Evolutionary conservation across 2,797 vertebrate genomes (phyloP).

Genomic region (Gambusia yucatana): DNA sequence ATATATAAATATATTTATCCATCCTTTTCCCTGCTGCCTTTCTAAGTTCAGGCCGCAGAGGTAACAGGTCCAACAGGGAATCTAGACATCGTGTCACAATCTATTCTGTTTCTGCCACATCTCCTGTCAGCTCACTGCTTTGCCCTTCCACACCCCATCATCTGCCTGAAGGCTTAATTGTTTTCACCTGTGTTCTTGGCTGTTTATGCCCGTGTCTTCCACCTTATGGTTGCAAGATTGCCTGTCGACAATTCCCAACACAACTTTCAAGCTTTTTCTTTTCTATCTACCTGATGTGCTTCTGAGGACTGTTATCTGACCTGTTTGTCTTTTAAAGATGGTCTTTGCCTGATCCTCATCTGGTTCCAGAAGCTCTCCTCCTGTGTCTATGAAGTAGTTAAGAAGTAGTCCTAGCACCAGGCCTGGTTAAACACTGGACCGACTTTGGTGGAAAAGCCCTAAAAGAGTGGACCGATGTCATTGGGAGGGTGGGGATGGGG

Average conservation of each 20-base stretch:
- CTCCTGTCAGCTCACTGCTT: not conserved
- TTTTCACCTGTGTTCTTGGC: not conserved
- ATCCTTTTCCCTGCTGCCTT: not conserved
- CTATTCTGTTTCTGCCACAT: not conserved
- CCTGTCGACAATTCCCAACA: not conserved
- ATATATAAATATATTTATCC: not conserved
- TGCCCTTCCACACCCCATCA: not conserved
- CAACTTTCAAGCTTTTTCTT: not conserved
- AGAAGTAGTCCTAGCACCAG: not conserved
- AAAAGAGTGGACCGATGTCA: not conserved
- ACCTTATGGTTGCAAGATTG: not conserved
- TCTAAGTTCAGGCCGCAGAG: not conserved
- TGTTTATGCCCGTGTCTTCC: not conserved
- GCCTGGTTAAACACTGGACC: not conserved
- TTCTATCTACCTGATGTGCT: not conserved
- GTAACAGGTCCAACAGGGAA: slow-evolving; percentile 1
- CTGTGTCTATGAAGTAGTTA: not conserved
- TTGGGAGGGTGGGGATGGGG: no score
- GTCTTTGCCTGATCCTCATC: not conserved
- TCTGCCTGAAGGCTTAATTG: not conserved
- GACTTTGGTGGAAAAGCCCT: not conserved
- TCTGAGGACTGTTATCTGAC: not conserved
- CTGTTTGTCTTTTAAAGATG: not conserved
- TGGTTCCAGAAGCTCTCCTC: not conserved
- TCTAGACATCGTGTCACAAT: not conserved